Conservation (phyloP, 2,113 vertebrate species). For the Tyrannus savana region DNA sequence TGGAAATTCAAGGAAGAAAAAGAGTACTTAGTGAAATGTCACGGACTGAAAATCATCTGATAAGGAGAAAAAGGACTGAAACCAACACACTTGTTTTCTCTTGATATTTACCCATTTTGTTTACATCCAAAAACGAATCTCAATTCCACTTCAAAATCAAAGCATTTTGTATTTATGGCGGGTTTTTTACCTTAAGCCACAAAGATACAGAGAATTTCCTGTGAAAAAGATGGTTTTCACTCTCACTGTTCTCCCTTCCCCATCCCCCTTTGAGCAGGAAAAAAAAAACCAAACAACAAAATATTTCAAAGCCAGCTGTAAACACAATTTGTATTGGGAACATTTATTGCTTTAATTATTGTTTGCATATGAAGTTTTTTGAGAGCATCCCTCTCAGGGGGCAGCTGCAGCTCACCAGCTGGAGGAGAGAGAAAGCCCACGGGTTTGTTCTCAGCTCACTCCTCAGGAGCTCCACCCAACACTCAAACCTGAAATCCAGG, state of each 20-base stretch:
- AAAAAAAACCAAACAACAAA: background rate
- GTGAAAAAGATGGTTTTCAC: background rate
- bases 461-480: background rate
- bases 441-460: background rate
- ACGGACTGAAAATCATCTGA: background rate
- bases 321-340: background rate
- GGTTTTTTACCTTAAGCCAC: background rate
- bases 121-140: background rate
- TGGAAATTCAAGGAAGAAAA: background rate
- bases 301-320: background rate
- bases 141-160: background rate
- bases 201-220: background rate
- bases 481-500: background rate
- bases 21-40: background rate
- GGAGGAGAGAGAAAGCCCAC: background rate
- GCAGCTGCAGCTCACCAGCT: background rate
- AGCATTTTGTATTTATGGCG: background rate
- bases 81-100: background rate
- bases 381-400: background rate
- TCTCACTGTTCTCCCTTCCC: background rate
- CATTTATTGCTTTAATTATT: conserved; percentile 47
- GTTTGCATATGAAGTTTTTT: conserved; percentile 22
- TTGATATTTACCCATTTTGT: background rate
- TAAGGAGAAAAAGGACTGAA: background rate
- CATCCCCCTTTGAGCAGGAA: background rate